Conservation (phyloP, 2,797 vertebrate genomes). For the Megaceryle alcyon region DNA sequence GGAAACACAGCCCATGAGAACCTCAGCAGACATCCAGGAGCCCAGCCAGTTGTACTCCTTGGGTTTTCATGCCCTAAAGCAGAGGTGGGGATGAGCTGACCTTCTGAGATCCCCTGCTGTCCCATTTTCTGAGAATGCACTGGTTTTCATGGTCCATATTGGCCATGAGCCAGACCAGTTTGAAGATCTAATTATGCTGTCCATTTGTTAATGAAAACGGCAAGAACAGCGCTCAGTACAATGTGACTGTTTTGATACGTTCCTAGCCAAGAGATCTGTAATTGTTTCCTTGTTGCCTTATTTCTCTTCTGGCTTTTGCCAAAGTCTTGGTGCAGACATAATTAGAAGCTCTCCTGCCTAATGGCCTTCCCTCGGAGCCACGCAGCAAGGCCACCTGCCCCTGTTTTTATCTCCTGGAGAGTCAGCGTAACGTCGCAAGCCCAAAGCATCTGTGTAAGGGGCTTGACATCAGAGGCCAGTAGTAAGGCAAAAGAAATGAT, state of each 20-base stretch:
- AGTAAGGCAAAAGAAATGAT: neutral
- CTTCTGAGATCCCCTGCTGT: neutral
- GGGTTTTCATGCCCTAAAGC: neutral
- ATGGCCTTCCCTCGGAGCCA: neutral
- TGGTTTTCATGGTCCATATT: accelerated
- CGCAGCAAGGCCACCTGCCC: neutral
- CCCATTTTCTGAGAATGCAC: neutral
- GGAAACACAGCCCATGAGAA: accelerated
- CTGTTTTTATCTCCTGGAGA: neutral
- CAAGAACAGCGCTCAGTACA: neutral
- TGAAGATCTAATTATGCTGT: neutral
- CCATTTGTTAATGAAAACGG: neutral
- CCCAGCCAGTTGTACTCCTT: neutral
- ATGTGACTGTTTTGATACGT: neutral
- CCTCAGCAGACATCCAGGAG: neutral
- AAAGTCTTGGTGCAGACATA: neutral
- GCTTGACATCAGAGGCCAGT: neutral
- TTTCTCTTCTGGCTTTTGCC: neutral
- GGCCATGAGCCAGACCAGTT: neutral
- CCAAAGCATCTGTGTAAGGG: neutral
- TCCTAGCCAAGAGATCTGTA: neutral
- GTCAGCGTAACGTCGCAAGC: neutral
- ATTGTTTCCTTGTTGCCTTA: neutral
- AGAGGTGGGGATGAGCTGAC: neutral
- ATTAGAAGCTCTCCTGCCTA: neutral